These are phyloP conservation scores for Dusona sp. DNA, from an alignment of 2,888 invertebrate species.

Conservation along the genomic window DNA sequence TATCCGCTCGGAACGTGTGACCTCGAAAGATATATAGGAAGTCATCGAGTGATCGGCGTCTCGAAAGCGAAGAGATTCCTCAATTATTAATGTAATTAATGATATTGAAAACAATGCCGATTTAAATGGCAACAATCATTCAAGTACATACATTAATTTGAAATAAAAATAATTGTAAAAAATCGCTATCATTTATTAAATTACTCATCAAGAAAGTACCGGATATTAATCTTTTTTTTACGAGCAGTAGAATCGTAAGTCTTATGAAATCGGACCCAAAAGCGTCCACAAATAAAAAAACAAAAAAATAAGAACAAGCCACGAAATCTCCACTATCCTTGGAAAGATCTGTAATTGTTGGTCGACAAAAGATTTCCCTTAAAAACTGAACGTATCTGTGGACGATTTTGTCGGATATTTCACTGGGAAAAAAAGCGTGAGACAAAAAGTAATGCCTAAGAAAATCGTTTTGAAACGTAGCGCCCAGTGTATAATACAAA, in stretches of 20 bases:
- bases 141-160: neutral
- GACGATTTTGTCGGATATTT: neutral
- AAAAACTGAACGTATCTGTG: neutral
- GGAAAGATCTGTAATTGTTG: neutral
- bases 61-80: constrained; percentile 32
- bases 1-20: constrained; percentile 42
- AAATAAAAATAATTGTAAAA: no score
- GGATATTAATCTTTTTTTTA: neutral
- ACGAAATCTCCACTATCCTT: neutral
- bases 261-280: neutral
- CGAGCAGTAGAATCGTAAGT: neutral
- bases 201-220: neutral
- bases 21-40: constrained; percentile 56
- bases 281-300: neutral
- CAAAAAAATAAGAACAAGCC: neutral
- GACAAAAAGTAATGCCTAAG: neutral
- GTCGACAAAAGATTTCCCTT: neutral
- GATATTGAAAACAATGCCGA: neutral
- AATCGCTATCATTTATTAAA: neutral
- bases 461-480: neutral
- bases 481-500: neutral
- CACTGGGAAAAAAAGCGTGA: constrained; percentile 2
- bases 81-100: neutral
- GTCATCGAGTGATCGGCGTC: constrained; percentile 34
- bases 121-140: neutral